Evolutionary conservation across 2,797 vertebrate species (phyloP), one percentile per base, ranked within the genome.

Genomic region (Sebastes steindachneri): DNA sequence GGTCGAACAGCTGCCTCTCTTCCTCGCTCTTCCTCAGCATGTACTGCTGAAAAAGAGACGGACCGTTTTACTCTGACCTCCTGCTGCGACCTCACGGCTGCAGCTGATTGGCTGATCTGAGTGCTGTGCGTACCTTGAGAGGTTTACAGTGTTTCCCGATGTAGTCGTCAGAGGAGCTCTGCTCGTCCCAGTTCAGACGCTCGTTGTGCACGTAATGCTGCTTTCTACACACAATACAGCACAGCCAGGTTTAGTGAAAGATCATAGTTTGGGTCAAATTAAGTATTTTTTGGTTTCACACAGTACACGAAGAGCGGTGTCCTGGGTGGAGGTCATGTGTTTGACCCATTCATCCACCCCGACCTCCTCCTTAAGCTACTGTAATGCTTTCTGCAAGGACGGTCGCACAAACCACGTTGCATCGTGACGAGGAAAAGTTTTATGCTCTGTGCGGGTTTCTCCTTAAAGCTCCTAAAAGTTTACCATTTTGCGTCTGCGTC

Each of bases 1-100:
- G 95, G 87, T 98, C 96, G 76, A 97, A 97, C 54, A 98, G 93
- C 84, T 95, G 93, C 83, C 88, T 83, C 3, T 97, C 96, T 0
- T 97, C 97, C 31, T 91, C 74, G 10, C 90, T 92, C 3, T 90
- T 91, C 68, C 88, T 96, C 23, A 85, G 90, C 96, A 97, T 96
- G 73, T 95, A 95, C 85, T 96, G 93, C 96, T 97, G 82, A 70
- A 45, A 77, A 28, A 85, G 7, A 25, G 21, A 25, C 1, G 8
- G 1, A 58, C 12, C 9, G 1, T 35, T 26, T 5, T 3, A 7
- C 19, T 17, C 1, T 25, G 2, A 78, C n/a, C 59, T 45, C 53
- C 55, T 35, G 35, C 66, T 17, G 23, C 6, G 1, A 51, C 10
- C n/a, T 37, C 9, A 31, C 0, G 6, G 14, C 73, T 35, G 63